Base-by-base conservation (phyloP, 2,888 invertebrate species). In the Papilio demoleus region DNA sequence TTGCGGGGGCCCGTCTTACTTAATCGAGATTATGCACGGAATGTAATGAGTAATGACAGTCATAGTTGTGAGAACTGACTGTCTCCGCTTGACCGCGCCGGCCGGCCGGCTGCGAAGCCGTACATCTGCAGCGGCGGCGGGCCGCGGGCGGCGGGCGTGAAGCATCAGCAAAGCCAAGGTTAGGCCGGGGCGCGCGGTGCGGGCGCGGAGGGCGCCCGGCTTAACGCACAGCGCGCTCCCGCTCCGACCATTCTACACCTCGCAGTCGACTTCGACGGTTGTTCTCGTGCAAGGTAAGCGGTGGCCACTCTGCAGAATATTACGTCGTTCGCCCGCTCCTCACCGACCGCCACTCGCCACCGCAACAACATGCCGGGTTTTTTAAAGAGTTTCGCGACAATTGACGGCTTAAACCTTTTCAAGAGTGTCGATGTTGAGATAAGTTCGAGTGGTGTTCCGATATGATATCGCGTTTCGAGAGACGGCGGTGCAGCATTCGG, bases 231-330 rank as follows among this genome's bases (percentile, higher is more conserved):
- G 89, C 90, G 90, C 91, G 85, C 86, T 87, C 88, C 88, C 88
- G 83, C 86, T 81, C 83, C 81, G 84, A 86, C 86, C 93, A 93
- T 93, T 93, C 93, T 92, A 88, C 93, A 91, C 92, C 91, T 90
- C 88, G 93, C 92, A 92, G 92, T 92, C 90, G 92, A 88, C 90
- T 90, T 86, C 88, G 85, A 92, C 92, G 92, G 93, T 93, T 91
- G 93, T 92, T 81, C 90, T 86, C 91, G 90, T 85, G 87, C 84
- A 90, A 93, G 93, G 93, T 93, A 93, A 93, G 92, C 90, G 85
- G 89, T 87, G 88, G 86, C 85, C 81, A 81, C 79, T 86, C 82
- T 75, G 71, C 78, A 81, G 81, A 78, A 74, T 79, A 79, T 78
- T 85, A 76, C 82, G 80, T 79, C 82, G 79, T 78, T 81, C 69